Evolutionary conservation across 2,797 vertebrate genomes (phyloP).

Genomic region (Sphaeramia orbicularis): DNA sequence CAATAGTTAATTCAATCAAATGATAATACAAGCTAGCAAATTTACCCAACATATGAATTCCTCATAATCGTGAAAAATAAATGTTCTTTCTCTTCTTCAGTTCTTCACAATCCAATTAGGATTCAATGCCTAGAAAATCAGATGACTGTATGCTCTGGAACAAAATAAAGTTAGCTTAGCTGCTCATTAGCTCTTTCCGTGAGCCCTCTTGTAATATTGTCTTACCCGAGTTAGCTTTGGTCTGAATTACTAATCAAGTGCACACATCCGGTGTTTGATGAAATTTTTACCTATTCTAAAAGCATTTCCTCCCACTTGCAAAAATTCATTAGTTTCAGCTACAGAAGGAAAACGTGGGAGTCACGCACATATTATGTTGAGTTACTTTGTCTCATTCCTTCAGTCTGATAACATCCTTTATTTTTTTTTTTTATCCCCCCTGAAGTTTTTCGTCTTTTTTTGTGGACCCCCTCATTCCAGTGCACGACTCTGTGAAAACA

Average conservation of each 20-base stretch:
- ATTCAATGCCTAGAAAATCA: conserved; percentile 58
- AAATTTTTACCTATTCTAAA: conserved; percentile 77
- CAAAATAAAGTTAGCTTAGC: conserved; percentile 74
- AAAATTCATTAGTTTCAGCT: conserved; percentile 75
- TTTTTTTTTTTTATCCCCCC: conserved; percentile 3
- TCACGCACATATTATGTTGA: conserved; percentile 52
- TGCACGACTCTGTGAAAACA: conserved; percentile 50
- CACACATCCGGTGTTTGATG: conserved; percentile 81
- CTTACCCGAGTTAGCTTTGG: conserved; percentile 76
- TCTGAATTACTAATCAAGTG: conserved; percentile 79
- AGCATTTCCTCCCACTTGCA: conserved; percentile 70
- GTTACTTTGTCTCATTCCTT: conserved; percentile 60
- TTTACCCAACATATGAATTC: conserved; percentile 74
- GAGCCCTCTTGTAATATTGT: conserved; percentile 82
- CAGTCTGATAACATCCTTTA: conserved; percentile 58
- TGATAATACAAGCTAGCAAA: conserved; percentile 71
- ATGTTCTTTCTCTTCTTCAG: conserved; percentile 71
- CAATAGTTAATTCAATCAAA: conserved; percentile 76
- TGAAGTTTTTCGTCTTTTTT: conserved; percentile 42
- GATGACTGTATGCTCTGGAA: conserved; percentile 72
- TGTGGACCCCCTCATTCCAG: conserved; percentile 19
- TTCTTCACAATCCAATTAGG: conserved; percentile 79
- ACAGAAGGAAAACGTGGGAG: conserved; percentile 48
- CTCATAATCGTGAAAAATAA: conserved; percentile 71
- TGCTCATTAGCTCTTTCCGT: conserved; percentile 78